Conservation (phyloP, 2,888 invertebrate genomes). For the Tribolium freemani region DNA sequence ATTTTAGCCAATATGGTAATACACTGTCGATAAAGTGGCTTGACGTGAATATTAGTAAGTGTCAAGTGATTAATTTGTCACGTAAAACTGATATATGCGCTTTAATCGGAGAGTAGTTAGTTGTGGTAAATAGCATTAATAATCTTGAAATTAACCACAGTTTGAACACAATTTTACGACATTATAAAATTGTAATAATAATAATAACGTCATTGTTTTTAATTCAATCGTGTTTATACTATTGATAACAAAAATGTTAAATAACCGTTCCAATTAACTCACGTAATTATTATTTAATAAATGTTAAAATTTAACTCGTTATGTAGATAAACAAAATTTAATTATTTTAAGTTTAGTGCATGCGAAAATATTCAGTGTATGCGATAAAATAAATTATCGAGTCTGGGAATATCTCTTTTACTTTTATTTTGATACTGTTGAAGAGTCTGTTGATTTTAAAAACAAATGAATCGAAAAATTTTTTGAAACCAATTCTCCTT, state of each 20-base stretch:
- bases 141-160: not conserved
- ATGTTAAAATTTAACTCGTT: too few species aligned
- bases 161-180: not conserved
- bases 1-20: not conserved
- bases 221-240: not conserved
- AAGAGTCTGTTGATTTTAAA: constrained; percentile 17
- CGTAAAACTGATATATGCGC: not conserved
- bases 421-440: not conserved
- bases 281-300: too few species aligned
- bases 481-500: not conserved
- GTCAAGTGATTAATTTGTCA: not conserved
- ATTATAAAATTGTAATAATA: not conserved
- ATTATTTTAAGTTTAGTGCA: too few species aligned
- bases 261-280: too few species aligned
- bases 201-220: not conserved
- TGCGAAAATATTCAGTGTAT: too few species aligned
- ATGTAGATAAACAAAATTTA: too few species aligned
- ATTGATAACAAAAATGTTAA: not conserved
- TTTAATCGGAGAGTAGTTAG: not conserved
- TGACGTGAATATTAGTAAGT: not conserved
- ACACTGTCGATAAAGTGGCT: not conserved
- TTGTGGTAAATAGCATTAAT: not conserved
- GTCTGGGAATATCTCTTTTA: not conserved
- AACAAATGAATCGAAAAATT: constrained; percentile 13
- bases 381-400: not conserved